A percentile compares a stretch with the other conserved stretches of the same genome.
Evolutionary conservation across 1,140 invertebrate genomes (phyloP).

Genomic region (Brachionus plicatilis): DNA sequence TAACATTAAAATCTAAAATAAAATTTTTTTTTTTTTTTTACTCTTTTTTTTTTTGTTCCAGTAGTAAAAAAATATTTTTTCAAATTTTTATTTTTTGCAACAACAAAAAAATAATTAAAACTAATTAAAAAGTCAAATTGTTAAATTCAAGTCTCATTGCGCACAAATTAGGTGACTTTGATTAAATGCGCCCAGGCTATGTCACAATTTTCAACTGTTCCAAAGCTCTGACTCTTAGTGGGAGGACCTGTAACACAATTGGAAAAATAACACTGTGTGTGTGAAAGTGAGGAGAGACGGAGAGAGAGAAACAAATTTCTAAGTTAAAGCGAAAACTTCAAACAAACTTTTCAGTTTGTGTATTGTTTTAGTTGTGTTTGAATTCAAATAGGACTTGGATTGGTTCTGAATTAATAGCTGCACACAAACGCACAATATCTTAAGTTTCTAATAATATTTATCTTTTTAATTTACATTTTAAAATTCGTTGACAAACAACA

Average conservation of each 20-base stretch:
- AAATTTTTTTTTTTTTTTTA: neutral
- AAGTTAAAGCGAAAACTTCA: neutral
- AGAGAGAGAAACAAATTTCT: neutral
- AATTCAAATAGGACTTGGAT: neutral
- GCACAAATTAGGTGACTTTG: too few species aligned
- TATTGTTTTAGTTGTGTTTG: neutral
- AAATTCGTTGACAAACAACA: neutral
- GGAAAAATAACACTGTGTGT: neutral
- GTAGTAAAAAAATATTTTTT: neutral
- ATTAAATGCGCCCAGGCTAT: neutral
- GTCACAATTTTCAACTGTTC: neutral
- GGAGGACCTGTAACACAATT: neutral
- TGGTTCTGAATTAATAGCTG: neutral
- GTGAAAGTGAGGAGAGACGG: neutral
- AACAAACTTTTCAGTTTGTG: neutral
- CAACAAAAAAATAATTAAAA: too few species aligned
- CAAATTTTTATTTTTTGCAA: neutral
- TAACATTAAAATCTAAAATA: conserved; percentile 6
- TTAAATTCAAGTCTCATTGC: too few species aligned
- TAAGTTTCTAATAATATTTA: neutral
- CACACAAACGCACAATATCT: neutral
- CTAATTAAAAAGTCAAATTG: too few species aligned
- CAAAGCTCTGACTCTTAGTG: too few species aligned
- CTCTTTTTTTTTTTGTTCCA: neutral
- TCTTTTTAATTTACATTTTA: neutral